These are phyloP conservation scores for Cydia fagiglandana DNA, from an alignment of 1,140 invertebrate species.

Conservation along the genomic window DNA sequence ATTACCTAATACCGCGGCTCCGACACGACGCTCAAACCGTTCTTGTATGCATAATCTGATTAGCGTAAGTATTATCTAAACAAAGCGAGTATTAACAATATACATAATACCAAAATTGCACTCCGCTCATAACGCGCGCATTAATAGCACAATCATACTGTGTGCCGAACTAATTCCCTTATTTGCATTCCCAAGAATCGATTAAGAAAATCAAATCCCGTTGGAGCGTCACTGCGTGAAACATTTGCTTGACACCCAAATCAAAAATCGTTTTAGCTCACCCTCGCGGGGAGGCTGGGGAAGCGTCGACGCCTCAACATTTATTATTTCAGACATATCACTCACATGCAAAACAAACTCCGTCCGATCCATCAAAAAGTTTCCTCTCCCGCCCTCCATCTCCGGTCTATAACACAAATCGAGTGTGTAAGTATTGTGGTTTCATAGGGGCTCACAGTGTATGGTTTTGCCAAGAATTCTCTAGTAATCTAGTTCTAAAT, in stretches of 20 bases:
- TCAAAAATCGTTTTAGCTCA: conserved; percentile 79
- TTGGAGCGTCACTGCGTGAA: conserved; percentile 72
- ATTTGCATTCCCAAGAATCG: conserved; percentile 67
- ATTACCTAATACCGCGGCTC: conserved; percentile 67
- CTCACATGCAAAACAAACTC: conserved; percentile 80
- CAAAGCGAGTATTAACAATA: conserved; percentile 67
- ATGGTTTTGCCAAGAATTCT: conserved; percentile 35
- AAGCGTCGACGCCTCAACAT: conserved; percentile 78
- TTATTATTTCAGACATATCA: conserved; percentile 80
- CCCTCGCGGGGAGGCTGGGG: conserved; percentile 67
- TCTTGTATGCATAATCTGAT: conserved; percentile 79
- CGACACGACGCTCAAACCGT: conserved; percentile 60
- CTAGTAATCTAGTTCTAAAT: conserved; percentile 17
- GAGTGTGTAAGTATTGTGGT: conserved; percentile 76
- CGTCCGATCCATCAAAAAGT: conserved; percentile 79
- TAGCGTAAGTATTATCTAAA: conserved; percentile 71
- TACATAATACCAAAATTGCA: conserved; percentile 46
- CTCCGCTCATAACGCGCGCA: conserved; percentile 24
- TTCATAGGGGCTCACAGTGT: conserved; percentile 45
- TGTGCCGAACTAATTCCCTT: conserved; percentile 34
- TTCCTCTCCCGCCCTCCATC: conserved; percentile 56
- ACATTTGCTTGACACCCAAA: conserved; percentile 79
- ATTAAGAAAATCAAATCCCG: conserved; percentile 77
- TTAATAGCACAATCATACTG: conserved; percentile 30
- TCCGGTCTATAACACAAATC: conserved; percentile 68